Evolutionary conservation across 2,113 vertebrate species (phyloP), one percentile per base, ranked within the genome.

Genomic region (Solea solea): DNA sequence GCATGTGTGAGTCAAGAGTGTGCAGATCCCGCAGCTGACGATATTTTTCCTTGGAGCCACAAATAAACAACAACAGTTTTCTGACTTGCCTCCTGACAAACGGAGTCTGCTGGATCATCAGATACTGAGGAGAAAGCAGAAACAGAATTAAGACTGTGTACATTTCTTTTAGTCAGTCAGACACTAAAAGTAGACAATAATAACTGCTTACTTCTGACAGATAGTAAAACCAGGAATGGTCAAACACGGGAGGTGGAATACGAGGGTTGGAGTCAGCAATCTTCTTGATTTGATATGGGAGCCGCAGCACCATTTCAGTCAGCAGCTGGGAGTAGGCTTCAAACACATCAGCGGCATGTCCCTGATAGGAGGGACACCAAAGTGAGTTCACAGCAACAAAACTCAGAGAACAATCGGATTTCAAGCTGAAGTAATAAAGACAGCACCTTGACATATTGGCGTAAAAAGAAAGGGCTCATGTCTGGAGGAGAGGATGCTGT

Each of bases 221-320:
- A 73, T 95, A 98, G 87, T 98, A 99, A 89, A 99, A 99, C 98
- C 98, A 99, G 4, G 97, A 99, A 78, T 99, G 97, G 84, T 99
- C 98, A 50, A 99, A 99, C 71, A 98, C 93, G 14, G 98, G 98
- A 0, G 97, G 96, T 0, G 96, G 96, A 66, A 99, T 97, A 42
- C 97, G 95, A 9, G 97, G 95, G 69, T 97, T 98, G 50, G 95
- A 94, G 69, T 99, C 98, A 0, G 97, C 97, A 0, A 98, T 99
- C 92, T 99, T 99, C 85, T 99, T 99, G 88, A 99, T 99, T 88
- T 99, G 98, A 89, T 99, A 99, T 0, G 98, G 98, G 74, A 99
- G 91, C 16, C 98, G 89, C 57, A 99, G 94, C 0, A 98, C 98
- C 98, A 99, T 99, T 92, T 99, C 98, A 1, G 98, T 99, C 69